phyloP scores from a whole-genome alignment of 2,797 vertebrate species.

The Prunella strophiata region DNA sequence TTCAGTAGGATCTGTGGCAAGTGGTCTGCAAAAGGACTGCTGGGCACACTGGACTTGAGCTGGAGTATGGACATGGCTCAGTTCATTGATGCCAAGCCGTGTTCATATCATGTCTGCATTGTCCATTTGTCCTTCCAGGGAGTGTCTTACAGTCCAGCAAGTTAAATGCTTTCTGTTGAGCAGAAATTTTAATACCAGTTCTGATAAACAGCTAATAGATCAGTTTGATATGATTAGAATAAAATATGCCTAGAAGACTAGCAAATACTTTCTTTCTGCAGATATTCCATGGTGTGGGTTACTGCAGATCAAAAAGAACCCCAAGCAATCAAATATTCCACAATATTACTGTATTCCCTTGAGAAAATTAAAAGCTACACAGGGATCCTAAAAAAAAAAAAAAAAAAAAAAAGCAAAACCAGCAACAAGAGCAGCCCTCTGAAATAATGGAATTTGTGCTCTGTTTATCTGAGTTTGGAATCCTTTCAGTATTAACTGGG shows the following conservation, averaged over 20 bases:
- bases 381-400: neutral
- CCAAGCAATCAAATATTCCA: neutral
- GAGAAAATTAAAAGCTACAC: neutral
- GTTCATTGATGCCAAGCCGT: neutral
- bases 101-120: neutral
- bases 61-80: neutral
- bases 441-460: neutral
- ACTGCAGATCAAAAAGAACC: neutral
- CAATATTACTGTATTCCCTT: neutral
- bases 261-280: neutral
- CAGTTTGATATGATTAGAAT: neutral
- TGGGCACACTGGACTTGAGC: neutral
- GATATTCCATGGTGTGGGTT: neutral
- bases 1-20: neutral
- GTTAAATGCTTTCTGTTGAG: neutral
- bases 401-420: neutral
- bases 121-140: neutral
- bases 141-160: neutral
- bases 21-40: neutral
- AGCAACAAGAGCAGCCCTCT: neutral
- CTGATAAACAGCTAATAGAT: conserved; percentile 11
- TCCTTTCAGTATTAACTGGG: neutral
- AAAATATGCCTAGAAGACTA: neutral
- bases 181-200: conserved; percentile 7
- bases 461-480: neutral